Base-by-base conservation (phyloP, 1,140 invertebrate species). In the Portunus trituberculatus region DNA sequence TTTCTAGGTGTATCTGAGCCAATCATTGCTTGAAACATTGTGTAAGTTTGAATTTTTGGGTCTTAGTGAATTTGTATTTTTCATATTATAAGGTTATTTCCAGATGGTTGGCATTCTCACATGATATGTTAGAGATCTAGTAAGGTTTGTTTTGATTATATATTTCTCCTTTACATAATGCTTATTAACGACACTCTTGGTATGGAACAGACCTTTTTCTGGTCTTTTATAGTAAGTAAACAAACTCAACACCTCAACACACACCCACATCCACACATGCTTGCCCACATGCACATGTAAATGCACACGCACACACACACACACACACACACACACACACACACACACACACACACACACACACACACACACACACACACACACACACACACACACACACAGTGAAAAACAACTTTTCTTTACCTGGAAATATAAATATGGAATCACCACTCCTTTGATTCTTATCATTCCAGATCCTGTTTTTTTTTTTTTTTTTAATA, bases 261-360 rank as follows among this genome's bases (percentile, higher is more conserved):
- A 91, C 48, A 52, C 89, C 52, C 14, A 48, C 45, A 4, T 4
- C 7, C 45, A 91, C 89, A 91, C 89, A 52, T 8, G 28, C 45
- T 2, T 8, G 52, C 16, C 7, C 89, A 52, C 46, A 91, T 28
- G 6, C 46, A 45, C 45, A 52, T 31, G 8, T 31, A 45, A 29
- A 89, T 31, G 39, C 32, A 89, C 32, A 45, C 87, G 39, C 87
- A 89, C 87, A 46, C 87, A 45, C 87, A 91, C 52, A 91, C 52
- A 67, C 52, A 52, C 52, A 46, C 25, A 91, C 25, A 67, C 32
- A 52, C 45, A 25, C 25, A 91, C 16, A 52, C 89, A 52, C 46
- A 91, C 45, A 28, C 46, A 45, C 45, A 52, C 29, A 59, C 52
- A 59, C 12, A 59, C 10, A 59, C 52, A 14, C 46, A 14, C 52